Percentiles rank a stretch among this genome's conserved stretches.
Conservation (phyloP, 2,888 invertebrate genomes). For the Neoitamus cyanurus region DNA sequence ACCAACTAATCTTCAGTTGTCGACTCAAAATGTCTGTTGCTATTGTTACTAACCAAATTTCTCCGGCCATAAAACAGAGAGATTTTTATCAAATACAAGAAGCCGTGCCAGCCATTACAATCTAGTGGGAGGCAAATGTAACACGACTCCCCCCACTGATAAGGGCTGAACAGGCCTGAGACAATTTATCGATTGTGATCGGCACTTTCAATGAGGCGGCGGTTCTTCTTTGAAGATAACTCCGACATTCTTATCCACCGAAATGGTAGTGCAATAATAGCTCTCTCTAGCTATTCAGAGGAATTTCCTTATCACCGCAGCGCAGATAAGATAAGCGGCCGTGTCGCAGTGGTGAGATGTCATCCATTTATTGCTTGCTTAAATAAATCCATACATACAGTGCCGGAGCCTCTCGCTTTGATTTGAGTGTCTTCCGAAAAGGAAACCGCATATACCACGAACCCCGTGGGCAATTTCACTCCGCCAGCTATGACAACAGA, state of each 20-base stretch:
- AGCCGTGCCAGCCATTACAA: neutral
- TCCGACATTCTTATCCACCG: neutral
- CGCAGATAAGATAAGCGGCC: slow-evolving; percentile 49
- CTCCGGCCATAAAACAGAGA: neutral
- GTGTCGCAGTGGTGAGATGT: slow-evolving; percentile 46
- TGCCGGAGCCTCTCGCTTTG: slow-evolving; percentile 1
- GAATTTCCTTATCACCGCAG: slow-evolving; percentile 49
- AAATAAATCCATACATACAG: slow-evolving; percentile 34
- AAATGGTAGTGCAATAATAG: neutral
- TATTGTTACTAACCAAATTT: neutral
- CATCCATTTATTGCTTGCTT: slow-evolving; percentile 46
- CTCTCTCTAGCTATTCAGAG: slow-evolving; percentile 51
- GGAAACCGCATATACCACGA: slow-evolving; percentile 19
- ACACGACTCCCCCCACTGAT: neutral
- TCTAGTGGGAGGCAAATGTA: neutral
- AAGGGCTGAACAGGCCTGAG: neutral
- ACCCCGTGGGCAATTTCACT: slow-evolving; percentile 22
- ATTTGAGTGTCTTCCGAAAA: slow-evolving; percentile 40
- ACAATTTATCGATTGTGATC: neutral
- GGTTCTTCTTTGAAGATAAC: neutral
- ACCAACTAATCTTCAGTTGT: too few relatives aligned
- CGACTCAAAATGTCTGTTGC: too few relatives aligned
- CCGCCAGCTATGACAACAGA: slow-evolving; percentile 27
- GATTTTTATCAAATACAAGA: slow-evolving; percentile 1
- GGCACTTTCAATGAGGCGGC: neutral